phyloP scores from a whole-genome alignment of 2,888 invertebrate species.

The Ormyrus labotus region DNA sequence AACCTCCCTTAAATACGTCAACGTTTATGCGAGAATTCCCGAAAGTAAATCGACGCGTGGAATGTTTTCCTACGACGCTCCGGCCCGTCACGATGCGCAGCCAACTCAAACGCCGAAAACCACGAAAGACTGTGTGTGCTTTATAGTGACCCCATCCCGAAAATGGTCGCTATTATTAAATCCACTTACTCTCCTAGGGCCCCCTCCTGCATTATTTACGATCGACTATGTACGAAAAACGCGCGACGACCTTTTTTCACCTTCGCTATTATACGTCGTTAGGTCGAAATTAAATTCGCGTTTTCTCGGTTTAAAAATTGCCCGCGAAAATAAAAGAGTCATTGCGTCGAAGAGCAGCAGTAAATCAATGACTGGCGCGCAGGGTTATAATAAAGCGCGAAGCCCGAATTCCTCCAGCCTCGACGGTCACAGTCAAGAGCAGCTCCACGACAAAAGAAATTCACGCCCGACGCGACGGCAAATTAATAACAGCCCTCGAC shows the following conservation, averaged over 20 bases:
- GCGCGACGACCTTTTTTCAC: constrained; percentile 31
- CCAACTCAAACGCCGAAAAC: constrained; percentile 68
- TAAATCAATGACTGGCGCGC: no score
- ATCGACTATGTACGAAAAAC: constrained; percentile 44
- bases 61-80: constrained; percentile 73
- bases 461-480: constrained; percentile 20
- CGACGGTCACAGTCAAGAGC: constrained; percentile 21
- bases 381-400: background rate
- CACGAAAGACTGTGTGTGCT: constrained; percentile 15
- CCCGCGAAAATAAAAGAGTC: no score
- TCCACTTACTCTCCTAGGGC: constrained; percentile 48
- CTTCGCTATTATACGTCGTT: background rate
- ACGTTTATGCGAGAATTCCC: constrained; percentile 73
- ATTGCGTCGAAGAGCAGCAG: no score
- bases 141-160: constrained; percentile 56
- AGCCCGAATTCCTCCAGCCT: constrained; percentile 5
- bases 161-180: constrained; percentile 61
- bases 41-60: constrained; percentile 74
- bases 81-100: constrained; percentile 66
- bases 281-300: no score
- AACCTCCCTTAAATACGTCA: constrained; percentile 74
- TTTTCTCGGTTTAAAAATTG: no score
- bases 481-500: constrained; percentile 53
- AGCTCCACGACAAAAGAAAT: constrained; percentile 43
- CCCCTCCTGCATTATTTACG: constrained; percentile 49